Evolutionary conservation across 2,888 invertebrate genomes (phyloP).

Genomic region (Drosophila recens): DNA sequence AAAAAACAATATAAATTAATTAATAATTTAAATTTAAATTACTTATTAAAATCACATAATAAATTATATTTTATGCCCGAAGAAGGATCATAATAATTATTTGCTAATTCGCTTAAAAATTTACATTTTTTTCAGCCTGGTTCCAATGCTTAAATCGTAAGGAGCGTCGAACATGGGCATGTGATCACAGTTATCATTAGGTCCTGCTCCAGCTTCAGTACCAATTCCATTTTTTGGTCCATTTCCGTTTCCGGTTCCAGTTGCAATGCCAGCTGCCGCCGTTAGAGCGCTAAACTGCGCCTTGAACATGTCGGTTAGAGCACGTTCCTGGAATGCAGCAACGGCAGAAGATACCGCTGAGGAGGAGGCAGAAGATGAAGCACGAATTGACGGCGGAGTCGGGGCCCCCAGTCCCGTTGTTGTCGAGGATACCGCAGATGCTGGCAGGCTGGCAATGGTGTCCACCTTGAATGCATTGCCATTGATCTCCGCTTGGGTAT

Average conservation of each 20-base stretch:
- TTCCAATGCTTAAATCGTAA: slow-evolving; percentile 78
- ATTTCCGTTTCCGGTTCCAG: not conserved
- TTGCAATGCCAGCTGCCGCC: slow-evolving; percentile 49
- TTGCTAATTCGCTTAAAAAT: slow-evolving; percentile 5
- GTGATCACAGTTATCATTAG: slow-evolving; percentile 33
- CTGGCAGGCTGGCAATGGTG: slow-evolving; percentile 34
- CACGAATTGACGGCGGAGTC: slow-evolving; percentile 7
- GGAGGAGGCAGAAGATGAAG: slow-evolving; percentile 14
- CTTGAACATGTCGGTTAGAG: slow-evolving; percentile 75
- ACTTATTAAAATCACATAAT: too few species aligned
- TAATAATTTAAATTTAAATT: too few species aligned
- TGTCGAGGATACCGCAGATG: slow-evolving; percentile 25
- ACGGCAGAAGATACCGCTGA: slow-evolving; percentile 44
- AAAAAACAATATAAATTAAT: too few species aligned
- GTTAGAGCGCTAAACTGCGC: slow-evolving; percentile 71
- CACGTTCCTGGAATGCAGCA: slow-evolving; percentile 69
- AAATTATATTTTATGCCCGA: not conserved
- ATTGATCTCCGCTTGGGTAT: slow-evolving; percentile 7
- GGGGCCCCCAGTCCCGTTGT: slow-evolving; percentile 5
- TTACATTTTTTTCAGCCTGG: slow-evolving; percentile 72
- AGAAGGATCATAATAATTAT: not conserved
- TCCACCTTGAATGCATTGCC: slow-evolving; percentile 24
- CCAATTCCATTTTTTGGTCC: not conserved
- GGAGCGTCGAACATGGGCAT: slow-evolving; percentile 65
- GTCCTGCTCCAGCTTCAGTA: not conserved